These are phyloP conservation scores for Tetramorium simillimum DNA, from an alignment of 1,140 invertebrate species.

Conservation along the genomic window DNA sequence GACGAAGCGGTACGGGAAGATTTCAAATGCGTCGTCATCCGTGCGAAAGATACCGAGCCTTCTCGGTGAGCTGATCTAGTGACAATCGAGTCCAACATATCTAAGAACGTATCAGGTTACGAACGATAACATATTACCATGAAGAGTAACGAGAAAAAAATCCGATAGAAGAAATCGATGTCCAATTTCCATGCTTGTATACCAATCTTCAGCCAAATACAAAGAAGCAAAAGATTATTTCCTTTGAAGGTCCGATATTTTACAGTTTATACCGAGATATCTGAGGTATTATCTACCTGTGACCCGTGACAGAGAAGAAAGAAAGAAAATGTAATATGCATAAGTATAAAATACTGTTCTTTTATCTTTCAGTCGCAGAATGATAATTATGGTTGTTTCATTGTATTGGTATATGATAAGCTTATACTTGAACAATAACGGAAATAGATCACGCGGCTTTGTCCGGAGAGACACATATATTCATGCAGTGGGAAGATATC, in stretches of 20 bases:
- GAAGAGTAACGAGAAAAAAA: not conserved
- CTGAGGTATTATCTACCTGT: not conserved
- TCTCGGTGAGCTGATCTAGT: conserved; percentile 42
- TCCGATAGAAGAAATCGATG: not conserved
- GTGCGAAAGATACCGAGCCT: conserved; percentile 65
- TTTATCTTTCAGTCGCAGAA: not conserved
- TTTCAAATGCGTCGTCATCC: conserved; percentile 73
- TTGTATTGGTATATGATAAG: conserved; percentile 5
- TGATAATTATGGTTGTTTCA: not conserved
- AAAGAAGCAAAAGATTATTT: not conserved
- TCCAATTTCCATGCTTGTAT: not conserved
- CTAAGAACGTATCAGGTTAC: not conserved
- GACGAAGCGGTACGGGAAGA: conserved; percentile 60
- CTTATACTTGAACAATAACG: not conserved
- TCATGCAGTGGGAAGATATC: not conserved
- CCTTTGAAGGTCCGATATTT: not conserved
- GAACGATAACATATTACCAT: not conserved
- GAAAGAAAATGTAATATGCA: not conserved
- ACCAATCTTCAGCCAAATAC: not conserved
- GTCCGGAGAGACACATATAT: not conserved
- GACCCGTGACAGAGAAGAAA: not conserved
- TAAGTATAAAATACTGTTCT: conserved; percentile 7
- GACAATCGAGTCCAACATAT: not conserved
- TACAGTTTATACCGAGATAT: not conserved
- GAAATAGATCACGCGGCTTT: not conserved